Evolutionary conservation across 2,888 invertebrate species (phyloP), one percentile per base, ranked within the genome.

Genomic region (Aradus depressus): DNA sequence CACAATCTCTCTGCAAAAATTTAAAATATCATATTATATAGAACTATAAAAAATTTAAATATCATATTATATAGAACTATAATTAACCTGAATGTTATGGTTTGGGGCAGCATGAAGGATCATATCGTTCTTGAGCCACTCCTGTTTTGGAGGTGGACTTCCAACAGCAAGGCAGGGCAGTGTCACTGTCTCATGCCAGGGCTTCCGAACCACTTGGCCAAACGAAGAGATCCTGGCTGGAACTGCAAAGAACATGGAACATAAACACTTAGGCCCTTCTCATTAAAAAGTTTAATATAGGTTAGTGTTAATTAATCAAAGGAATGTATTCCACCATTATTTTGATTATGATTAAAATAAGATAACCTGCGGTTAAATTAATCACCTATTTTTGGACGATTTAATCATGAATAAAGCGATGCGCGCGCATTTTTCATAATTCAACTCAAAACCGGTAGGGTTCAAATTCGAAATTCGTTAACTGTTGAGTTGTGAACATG

Each of bases 161-260:
- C 83, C 83, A 3, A 82, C 81, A 0, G 79, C 74, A 35, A 75
- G 72, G 63, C 83, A 84, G 3, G 75, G 67, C 26, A 84, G 65
- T 0, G 77, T 74, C 0, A 77, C 77, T 0, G 79, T 75, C 19
- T 76, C 76, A 47, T 80, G 72, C 80, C 81, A 81, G 0, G 81
- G 79, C 53, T 76, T 71, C 12, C 80, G 73, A 3, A 82, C 68
- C 37, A 73, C 68, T 1, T 79, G 79, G 1, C 83, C 83, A 63
- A 83, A 82, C 1, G 83, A 82, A 12, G 79, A 76, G 50, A 84
- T 81, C 54, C 77, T 72, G 1, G 82, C 82, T 12, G 81, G 78
- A 41, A 79, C 77, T 72, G 59, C 14, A 64, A 62, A 21, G 35
- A 41, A n/a, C 2, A 18, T 41, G n/a, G n/a, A n/a, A n/a, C 23